Conservation (phyloP, 2,888 invertebrate genomes). For the Plebejus anna region DNA sequence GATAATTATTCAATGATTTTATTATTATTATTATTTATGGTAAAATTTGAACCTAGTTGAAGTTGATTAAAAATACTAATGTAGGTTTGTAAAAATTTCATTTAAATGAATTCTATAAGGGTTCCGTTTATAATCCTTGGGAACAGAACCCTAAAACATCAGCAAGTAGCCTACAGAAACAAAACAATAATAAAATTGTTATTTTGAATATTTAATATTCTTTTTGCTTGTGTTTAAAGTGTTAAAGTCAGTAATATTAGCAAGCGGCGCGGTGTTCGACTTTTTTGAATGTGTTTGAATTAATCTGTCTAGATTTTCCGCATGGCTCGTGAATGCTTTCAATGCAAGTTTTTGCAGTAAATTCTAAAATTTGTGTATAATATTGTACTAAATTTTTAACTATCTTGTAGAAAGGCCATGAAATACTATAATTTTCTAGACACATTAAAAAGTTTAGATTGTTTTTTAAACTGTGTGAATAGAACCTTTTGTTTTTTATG, state of each 20-base stretch:
- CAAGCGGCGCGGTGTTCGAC: background rate
- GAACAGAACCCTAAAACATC: no score
- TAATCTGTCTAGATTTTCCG: constrained; percentile 6
- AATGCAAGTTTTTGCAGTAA: background rate
- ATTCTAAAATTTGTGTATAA: background rate
- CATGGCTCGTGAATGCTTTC: background rate
- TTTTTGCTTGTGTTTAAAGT: background rate
- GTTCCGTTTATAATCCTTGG: no score
- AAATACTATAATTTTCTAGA: background rate
- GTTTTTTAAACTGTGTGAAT: background rate
- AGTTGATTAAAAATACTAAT: no score
- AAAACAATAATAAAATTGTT: no score
- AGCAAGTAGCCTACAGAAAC: no score
- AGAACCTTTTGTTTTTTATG: background rate
- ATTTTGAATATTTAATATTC: no score
- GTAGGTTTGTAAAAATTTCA: no score
- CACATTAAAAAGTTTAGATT: background rate
- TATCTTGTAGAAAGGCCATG: no score
- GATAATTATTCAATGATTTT: constrained; percentile 33
- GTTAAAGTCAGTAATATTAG: background rate
- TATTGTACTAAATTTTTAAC: background rate
- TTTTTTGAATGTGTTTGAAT: constrained; percentile 11
- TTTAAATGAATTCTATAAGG: no score
- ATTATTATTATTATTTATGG: background rate
- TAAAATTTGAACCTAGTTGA: background rate